Evolutionary conservation across 2,888 invertebrate species (phyloP), one percentile per base, ranked within the genome.

Genomic region (Stenichneumon culpator): DNA sequence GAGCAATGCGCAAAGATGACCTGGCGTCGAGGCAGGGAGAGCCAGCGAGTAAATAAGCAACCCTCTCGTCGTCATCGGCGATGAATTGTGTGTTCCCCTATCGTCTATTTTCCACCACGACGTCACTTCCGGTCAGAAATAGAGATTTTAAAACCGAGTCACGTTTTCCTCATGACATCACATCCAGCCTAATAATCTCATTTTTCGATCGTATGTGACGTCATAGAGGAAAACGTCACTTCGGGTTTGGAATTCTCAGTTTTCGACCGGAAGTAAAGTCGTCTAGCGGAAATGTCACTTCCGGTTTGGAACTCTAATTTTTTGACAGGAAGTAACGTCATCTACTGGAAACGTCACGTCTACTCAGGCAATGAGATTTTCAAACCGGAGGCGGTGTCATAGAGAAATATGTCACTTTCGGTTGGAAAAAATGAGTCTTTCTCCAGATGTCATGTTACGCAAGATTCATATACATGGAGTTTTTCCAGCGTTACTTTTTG

Each of bases 1-100:
- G 60, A 28, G 60, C 16, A 63, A 36, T 72, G 57, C 25, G n/a
- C 19, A 73, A 44, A 47, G n/a, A 60, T 28, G 44, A 36, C 60
- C 47, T 19, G 32, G 25, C 63, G 70, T 14, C 3, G 11, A 63
- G 19, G 60, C 44, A 16, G 19, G 2, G 68, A 2, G 22, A 22
- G 50, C 22, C 1, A 32, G 28, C 16, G 19, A 36, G 22, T 14
- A 11, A 57, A 25, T 25, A 32, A 69, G 5, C 39, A 14, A 39
- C n/a, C 57, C 39, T 44, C 67, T 54, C 79, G 44, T 57, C 65
- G 32, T 16, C 4, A 7, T 5, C 28, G 28, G 44, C 28, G 54
- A 73, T 16, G 19, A 73, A 80, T 68, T 57, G 47, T 28, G 50
- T 16, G 36, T 6, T 16, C 19, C 6, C 14, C 28, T 3, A 16